These are phyloP conservation scores for Oxyura jamaicensis DNA, from an alignment of 2,113 vertebrate species.

Conservation along the genomic window DNA sequence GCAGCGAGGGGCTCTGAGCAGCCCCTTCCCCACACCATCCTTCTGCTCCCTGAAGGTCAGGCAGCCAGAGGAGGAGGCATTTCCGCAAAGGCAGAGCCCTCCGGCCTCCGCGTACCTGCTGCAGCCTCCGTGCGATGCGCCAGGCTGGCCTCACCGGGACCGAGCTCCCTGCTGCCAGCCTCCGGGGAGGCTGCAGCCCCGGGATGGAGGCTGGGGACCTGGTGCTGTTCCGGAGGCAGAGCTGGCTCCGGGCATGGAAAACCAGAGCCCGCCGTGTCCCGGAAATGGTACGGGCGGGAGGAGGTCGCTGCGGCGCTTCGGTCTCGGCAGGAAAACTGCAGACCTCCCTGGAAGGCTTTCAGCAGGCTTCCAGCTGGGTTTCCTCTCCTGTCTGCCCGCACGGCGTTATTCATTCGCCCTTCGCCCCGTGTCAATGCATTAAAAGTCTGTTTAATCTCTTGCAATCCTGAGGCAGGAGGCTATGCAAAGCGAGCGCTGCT, in stretches of 20 bases:
- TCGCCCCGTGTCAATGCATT: background rate
- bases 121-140: background rate
- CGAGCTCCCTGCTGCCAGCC: too few species aligned
- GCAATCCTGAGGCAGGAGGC: background rate
- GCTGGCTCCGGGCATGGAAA: background rate
- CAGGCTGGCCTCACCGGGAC: background rate
- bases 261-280: background rate
- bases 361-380: background rate
- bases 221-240: background rate
- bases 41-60: slow-evolving; percentile 61
- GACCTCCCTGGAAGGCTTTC: background rate
- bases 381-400: rapidly evolving
- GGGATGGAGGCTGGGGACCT: background rate
- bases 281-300: background rate
- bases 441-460: background rate
- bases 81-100: background rate
- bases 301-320: background rate
- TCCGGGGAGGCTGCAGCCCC: background rate
- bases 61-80: background rate
- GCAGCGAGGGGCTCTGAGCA: rapidly evolving
- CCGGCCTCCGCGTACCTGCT: background rate
- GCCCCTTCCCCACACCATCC: background rate
- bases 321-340: background rate
- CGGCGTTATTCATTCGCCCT: background rate
- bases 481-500: background rate